Evolutionary conservation across 2,113 vertebrate genomes (phyloP).

Genomic region (Lota lota): DNA sequence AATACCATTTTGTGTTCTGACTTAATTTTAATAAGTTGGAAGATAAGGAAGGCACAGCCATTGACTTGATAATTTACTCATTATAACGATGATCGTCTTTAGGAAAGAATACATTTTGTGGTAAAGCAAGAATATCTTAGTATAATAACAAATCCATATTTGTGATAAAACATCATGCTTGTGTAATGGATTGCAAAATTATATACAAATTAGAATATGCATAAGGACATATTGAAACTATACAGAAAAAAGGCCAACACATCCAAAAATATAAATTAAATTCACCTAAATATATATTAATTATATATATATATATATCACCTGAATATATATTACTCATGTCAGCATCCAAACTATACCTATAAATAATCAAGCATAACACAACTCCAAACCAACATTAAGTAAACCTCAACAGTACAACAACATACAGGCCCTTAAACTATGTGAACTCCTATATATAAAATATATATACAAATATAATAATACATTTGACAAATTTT

Average conservation of each 20-base stretch:
- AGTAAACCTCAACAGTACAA: not conserved
- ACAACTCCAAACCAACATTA: conserved; percentile 2
- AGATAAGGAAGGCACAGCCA: conserved; percentile 66
- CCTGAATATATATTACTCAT: conserved; percentile 5
- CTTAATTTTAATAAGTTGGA: conserved; percentile 71
- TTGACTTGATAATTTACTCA: conserved; percentile 53
- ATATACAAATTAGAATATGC: conserved; percentile 48
- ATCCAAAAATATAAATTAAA: conserved; percentile 22
- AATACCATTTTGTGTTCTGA: conserved; percentile 74
- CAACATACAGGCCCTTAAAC: not conserved
- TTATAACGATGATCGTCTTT: conserved; percentile 53
- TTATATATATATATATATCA: conserved; percentile 6
- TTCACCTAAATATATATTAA: conserved; percentile 11
- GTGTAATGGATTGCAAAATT: conserved; percentile 47
- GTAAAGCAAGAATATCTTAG: conserved; percentile 60
- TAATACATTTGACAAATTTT: not conserved
- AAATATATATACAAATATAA: conserved; percentile 5
- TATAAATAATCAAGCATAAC: not conserved
- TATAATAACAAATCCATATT: conserved; percentile 61
- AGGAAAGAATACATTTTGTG: conserved; percentile 64
- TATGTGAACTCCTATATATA: not conserved
- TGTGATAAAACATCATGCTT: conserved; percentile 55
- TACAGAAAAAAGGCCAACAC: conserved; percentile 23
- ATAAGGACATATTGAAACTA: conserved; percentile 28
- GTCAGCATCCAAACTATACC: conserved; percentile 21